phyloP scores from a whole-genome alignment of 2,113 vertebrate genomes.

The Ramphastos sulfuratus region DNA sequence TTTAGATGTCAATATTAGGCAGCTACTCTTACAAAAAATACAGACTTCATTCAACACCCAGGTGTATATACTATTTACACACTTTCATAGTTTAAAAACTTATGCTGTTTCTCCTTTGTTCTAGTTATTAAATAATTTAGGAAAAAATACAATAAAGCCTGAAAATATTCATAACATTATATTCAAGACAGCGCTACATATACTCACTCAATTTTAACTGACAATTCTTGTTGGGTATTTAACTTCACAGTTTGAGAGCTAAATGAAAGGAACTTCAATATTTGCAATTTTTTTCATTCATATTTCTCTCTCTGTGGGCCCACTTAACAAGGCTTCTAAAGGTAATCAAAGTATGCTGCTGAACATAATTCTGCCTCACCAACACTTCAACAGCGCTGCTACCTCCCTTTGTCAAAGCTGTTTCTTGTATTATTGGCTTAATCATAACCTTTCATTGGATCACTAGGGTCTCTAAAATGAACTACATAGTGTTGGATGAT shows the following conservation, averaged over 20 bases:
- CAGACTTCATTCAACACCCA: not conserved
- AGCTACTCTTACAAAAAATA: not conserved
- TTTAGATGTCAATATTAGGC: not conserved
- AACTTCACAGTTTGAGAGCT: not conserved
- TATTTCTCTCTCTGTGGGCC: not conserved
- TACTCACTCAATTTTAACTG: not conserved
- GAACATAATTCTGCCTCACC: not conserved
- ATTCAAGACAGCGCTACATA: not conserved
- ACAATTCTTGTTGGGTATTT: not conserved
- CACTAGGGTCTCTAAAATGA: not conserved
- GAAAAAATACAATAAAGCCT: not conserved
- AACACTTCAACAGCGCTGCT: not conserved
- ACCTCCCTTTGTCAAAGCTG: not conserved
- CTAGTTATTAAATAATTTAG: not conserved
- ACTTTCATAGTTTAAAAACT: not conserved
- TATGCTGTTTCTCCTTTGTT: not conserved
- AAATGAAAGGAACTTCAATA: not conserved
- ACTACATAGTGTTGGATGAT: not conserved
- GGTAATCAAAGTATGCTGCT: not conserved
- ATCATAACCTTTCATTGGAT: not conserved
- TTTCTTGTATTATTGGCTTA: not conserved
- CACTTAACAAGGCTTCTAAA: not conserved
- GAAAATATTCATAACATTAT: not conserved
- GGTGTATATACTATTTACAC: not conserved
- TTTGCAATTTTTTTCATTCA: not conserved